A percentile compares a stretch with the other conserved stretches of the same genome.
These are phyloP conservation scores for Drosophila picticornis DNA, from an alignment of 2,888 invertebrate species.

Conservation along the genomic window DNA sequence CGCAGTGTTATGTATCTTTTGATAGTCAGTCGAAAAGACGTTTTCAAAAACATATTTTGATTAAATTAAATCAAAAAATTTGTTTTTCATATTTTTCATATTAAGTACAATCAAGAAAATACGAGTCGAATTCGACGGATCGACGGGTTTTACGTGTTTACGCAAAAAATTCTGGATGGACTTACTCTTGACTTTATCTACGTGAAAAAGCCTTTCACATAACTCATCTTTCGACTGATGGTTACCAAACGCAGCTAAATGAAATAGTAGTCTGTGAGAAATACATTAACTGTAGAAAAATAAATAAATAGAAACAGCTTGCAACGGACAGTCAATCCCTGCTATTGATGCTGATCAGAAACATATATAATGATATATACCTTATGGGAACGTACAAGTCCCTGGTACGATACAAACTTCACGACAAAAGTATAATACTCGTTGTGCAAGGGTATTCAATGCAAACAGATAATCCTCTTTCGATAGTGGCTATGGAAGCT, in stretches of 20 bases:
- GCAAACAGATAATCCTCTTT: not conserved
- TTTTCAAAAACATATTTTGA: not conserved
- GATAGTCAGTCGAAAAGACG: not conserved
- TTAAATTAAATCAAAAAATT: not conserved
- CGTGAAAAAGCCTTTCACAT: not conserved
- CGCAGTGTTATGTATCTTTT: not conserved
- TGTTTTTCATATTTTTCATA: not conserved
- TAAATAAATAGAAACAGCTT: not conserved
- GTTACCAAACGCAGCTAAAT: not conserved
- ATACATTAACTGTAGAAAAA: not conserved
- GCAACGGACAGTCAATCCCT: not conserved
- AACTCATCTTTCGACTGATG: not conserved
- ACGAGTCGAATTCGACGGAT: not conserved
- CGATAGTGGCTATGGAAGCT: not conserved
- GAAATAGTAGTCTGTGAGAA: not conserved
- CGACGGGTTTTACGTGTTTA: not conserved
- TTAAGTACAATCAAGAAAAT: not conserved
- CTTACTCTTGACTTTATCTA: not conserved
- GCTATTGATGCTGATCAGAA: not conserved
- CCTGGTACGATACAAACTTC: not conserved
- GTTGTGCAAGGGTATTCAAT: not conserved
- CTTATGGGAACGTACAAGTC: not conserved
- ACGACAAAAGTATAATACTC: not conserved
- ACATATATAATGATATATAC: not conserved
- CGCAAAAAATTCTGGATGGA: not conserved